phyloP scores from a whole-genome alignment of 1,140 invertebrate species.

The Aphis craccivora region DNA sequence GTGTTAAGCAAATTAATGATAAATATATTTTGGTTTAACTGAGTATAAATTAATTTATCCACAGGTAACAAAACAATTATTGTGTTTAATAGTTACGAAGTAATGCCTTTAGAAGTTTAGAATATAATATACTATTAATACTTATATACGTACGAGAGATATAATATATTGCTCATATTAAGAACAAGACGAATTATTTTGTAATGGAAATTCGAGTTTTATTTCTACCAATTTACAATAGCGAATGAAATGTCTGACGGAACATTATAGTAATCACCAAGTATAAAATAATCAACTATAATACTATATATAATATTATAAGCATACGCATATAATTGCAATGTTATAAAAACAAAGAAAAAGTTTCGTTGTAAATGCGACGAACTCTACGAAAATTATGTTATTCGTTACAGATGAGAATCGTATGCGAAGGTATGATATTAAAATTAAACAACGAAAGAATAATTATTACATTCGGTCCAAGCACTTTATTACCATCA shows the following conservation, averaged over 20 bases:
- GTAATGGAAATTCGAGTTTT: neutral
- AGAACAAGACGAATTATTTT: neutral
- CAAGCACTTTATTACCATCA: neutral
- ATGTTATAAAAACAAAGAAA: neutral
- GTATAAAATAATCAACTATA: neutral
- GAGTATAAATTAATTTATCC: neutral
- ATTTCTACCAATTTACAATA: neutral
- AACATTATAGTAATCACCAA: neutral
- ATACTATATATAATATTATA: neutral
- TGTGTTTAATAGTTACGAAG: neutral
- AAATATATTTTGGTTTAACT: neutral
- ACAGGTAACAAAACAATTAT: neutral
- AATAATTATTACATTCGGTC: slow-evolving; percentile 35
- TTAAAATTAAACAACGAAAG: slow-evolving; percentile 23
- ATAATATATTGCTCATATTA: neutral
- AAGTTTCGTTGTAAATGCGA: neutral
- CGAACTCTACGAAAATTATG: neutral
- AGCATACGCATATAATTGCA: neutral
- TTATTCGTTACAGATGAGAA: slow-evolving; percentile 3
- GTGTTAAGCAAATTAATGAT: neutral
- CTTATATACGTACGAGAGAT: neutral
- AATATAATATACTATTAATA: neutral
- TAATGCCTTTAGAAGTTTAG: too few species aligned
- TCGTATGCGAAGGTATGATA: neutral
- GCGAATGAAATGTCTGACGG: neutral